Conservation (phyloP, 2,113 vertebrate species). For the Ovis aries region DNA sequence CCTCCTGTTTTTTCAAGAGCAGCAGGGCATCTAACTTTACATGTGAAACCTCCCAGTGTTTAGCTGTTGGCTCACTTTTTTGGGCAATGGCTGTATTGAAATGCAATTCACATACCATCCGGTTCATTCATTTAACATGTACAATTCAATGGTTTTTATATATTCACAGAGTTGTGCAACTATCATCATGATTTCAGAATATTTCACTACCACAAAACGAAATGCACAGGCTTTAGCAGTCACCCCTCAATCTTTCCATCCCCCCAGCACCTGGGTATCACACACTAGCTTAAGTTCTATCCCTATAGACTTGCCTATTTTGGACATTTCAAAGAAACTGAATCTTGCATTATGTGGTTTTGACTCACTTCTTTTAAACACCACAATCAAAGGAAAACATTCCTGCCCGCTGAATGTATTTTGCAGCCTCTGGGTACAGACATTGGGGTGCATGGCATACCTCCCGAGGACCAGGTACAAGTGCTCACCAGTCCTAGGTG, state of each 20-base stretch:
- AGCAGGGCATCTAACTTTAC: not conserved
- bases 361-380: not conserved
- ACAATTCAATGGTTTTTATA: not conserved
- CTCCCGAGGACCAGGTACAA: not conserved
- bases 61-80: not conserved
- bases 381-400: not conserved
- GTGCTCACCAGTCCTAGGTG: no score
- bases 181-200: not conserved
- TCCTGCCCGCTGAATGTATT: not conserved
- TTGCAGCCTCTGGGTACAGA: not conserved
- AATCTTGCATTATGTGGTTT: not conserved
- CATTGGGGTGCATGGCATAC: accelerated
- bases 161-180: not conserved
- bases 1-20: accelerated
- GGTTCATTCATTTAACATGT: not conserved
- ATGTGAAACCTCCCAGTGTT: not conserved
- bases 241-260: not conserved
- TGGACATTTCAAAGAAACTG: not conserved
- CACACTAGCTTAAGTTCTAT: not conserved
- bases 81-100: not conserved
- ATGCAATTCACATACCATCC: no score
- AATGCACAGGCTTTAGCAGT: not conserved
- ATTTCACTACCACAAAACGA: not conserved
- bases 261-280: not conserved
- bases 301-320: not conserved